Percentiles rank a stretch among this genome's conserved stretches.
These are phyloP conservation scores for Callaeas wilsoni DNA, from an alignment of 2,113 vertebrate species.

Conservation along the genomic window DNA sequence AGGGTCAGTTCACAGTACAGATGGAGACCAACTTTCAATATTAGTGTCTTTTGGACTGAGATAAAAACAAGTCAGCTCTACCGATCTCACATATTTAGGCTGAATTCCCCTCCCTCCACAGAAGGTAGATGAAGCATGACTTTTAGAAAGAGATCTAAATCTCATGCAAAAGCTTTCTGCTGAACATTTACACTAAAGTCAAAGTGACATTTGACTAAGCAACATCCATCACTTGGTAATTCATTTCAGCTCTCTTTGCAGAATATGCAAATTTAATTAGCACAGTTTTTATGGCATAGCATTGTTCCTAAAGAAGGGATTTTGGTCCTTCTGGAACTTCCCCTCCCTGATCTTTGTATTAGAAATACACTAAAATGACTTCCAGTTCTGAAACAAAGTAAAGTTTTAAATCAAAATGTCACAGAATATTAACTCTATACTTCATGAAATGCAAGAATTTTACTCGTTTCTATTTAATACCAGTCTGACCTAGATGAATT, in stretches of 20 bases:
- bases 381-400: background rate
- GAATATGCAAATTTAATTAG: constrained; percentile 26
- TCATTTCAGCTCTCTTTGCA: background rate
- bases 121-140: background rate
- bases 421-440: background rate
- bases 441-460: background rate
- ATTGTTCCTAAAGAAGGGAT: background rate
- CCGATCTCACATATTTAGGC: background rate
- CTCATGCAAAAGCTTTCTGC: background rate
- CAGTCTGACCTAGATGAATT: background rate
- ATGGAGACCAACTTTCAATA: background rate
- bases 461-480: background rate
- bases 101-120: background rate
- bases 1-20: background rate
- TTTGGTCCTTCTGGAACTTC: background rate
- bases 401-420: constrained; percentile 14
- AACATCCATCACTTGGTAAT: background rate
- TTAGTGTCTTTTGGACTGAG: background rate
- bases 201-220: constrained; percentile 15
- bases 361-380: background rate
- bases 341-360: background rate
- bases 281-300: background rate
- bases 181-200: background rate
- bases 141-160: background rate
- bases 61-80: background rate